A percentile compares a stretch with the other conserved stretches of the same genome.
Evolutionary conservation across 2,888 invertebrate species (phyloP).

Genomic region (Sylvicola fuscatus): DNA sequence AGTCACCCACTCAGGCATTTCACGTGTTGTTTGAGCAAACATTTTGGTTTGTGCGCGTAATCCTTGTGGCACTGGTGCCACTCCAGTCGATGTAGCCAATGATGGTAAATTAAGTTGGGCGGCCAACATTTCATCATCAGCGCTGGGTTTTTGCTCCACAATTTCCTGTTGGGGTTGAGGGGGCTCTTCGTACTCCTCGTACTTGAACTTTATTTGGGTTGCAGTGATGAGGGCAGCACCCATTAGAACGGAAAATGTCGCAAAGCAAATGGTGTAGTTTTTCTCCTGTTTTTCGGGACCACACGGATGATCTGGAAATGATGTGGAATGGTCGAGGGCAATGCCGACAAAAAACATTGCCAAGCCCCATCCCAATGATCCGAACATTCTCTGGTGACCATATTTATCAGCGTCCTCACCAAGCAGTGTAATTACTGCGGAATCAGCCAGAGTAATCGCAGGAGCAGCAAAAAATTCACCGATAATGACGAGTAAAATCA

Average conservation of each 20-base stretch:
- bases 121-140: slow-evolving; percentile 60
- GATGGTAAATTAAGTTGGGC: slow-evolving; percentile 66
- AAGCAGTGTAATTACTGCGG: slow-evolving; percentile 71
- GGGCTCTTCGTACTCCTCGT: slow-evolving; percentile 27
- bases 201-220: slow-evolving; percentile 53
- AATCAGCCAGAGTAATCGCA: slow-evolving; percentile 84
- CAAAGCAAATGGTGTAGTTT: slow-evolving; percentile 97
- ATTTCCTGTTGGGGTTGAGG: slow-evolving; percentile 21
- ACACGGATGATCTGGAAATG: slow-evolving; percentile 86
- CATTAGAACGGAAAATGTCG: slow-evolving; percentile 93
- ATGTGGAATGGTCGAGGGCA: slow-evolving; percentile 88
- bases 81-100: slow-evolving; percentile 29
- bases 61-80: slow-evolving; percentile 22
- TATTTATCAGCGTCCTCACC: slow-evolving; percentile 80
- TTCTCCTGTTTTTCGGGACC: slow-evolving; percentile 78
- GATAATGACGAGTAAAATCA: slow-evolving; percentile 77
- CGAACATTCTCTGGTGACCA: slow-evolving; percentile 95
- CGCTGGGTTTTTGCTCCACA: slow-evolving; percentile 26
- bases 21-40: slow-evolving; percentile 75
- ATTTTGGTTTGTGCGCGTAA: slow-evolving; percentile 49
- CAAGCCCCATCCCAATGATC: slow-evolving; percentile 93
- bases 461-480: slow-evolving; percentile 98
- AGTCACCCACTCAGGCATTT: slow-evolving; percentile 86
- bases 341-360: slow-evolving; percentile 97
- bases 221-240: slow-evolving; percentile 83